These are phyloP conservation scores for Caenorhabditis brenneri DNA, from an alignment of 1,140 invertebrate species.

Conservation along the genomic window DNA sequence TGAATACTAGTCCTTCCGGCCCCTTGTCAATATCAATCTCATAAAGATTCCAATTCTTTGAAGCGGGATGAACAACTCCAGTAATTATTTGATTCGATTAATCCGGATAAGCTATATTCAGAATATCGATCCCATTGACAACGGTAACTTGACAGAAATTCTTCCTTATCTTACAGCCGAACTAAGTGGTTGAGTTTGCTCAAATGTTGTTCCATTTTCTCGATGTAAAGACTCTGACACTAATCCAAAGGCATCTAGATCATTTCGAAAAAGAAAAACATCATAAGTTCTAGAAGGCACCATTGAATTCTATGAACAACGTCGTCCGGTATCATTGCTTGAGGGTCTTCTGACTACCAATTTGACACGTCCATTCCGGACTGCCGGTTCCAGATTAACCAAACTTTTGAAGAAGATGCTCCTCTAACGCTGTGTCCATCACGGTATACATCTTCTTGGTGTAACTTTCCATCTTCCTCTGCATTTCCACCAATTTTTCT, in stretches of 20 bases:
- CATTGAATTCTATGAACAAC: constrained; percentile 68
- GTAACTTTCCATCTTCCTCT: constrained; percentile 83
- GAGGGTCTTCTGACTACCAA: constrained; percentile 60
- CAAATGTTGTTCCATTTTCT: constrained; percentile 89
- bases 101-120: constrained; percentile 90
- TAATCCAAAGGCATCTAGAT: constrained; percentile 97
- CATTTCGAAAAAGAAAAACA: constrained; percentile 84
- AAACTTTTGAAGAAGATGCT: constrained; percentile 86
- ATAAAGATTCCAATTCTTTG: constrained; percentile 51
- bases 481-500: constrained; percentile 90
- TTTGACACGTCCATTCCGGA: constrained; percentile 69
- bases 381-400: constrained; percentile 81
- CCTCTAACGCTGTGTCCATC: constrained; percentile 83
- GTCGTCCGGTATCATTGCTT: background rate
- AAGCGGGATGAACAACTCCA: constrained; percentile 67
- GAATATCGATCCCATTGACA: constrained; percentile 90
- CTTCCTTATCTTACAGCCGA: constrained; percentile 89
- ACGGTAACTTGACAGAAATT: constrained; percentile 90
- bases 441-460: constrained; percentile 85
- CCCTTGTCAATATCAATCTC: constrained; percentile 72
- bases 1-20: constrained; percentile 83
- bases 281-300: constrained; percentile 76
- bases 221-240: constrained; percentile 96
- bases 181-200: constrained; percentile 89
- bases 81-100: constrained; percentile 83